These are phyloP conservation scores for Morus bassanus DNA, from an alignment of 2,797 vertebrate species.

Conservation along the genomic window DNA sequence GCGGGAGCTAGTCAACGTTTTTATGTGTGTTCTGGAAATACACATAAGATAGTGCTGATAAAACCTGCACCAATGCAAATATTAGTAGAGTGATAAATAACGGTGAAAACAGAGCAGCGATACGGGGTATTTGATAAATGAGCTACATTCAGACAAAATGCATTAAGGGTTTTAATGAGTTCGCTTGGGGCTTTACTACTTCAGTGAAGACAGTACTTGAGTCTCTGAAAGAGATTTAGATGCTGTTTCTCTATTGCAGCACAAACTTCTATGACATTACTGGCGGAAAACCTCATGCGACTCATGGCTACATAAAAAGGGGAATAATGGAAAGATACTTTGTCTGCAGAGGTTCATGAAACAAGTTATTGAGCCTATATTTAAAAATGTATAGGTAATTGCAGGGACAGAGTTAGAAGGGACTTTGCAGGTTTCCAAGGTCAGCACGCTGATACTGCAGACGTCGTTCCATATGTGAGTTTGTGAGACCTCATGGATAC, in stretches of 20 bases:
- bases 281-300: neutral
- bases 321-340: neutral
- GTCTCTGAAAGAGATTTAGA: neutral
- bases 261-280: neutral
- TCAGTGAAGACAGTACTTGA: neutral
- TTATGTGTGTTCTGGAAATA: neutral
- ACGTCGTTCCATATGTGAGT: rapidly evolving
- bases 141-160: neutral
- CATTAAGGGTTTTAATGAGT: neutral
- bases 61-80: neutral
- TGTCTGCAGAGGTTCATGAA: neutral
- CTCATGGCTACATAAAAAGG: neutral
- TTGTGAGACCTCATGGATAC: neutral
- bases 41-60: neutral
- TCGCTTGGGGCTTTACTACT: rapidly evolving
- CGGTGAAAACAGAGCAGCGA: rapidly evolving
- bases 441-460: neutral
- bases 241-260: neutral
- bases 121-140: neutral
- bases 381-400: neutral
- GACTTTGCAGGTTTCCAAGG: neutral
- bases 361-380: neutral
- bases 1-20: neutral
- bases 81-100: neutral
- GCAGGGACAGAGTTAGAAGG: neutral